Base-by-base conservation (phyloP, 2,888 invertebrate species). In the Dicycla oo region DNA sequence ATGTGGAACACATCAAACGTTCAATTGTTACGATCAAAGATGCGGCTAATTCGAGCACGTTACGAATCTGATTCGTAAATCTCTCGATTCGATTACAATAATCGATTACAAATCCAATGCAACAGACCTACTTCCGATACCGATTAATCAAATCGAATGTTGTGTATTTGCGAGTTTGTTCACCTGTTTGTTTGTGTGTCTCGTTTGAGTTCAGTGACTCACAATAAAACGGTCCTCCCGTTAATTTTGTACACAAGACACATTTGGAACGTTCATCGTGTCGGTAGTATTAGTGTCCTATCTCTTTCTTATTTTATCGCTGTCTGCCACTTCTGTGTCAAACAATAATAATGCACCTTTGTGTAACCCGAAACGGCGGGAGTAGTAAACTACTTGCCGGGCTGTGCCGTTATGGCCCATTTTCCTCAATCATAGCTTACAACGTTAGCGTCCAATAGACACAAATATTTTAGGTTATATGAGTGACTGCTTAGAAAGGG, bases 191-290 rank as follows among this genome's bases (percentile, higher is more conserved):
- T 87, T 83, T 85, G 87, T 87, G 82, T 82, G 87, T 86, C 82
- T 80, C 66, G 47, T 76, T 69, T 23, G 85, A 88, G 92, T 92
- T 93, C 93, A 90, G 84, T 87, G 91, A 91, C 90, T 87, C 75
- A 82, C 83, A 88, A 90, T 90, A 90, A 91, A 91, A 88, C 89
- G 88, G 90, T 88, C 83, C 83, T 88, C 86, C 64, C 69, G 85
- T 90, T 90, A 88, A 90, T 90, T 90, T 88, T 75, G 87, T 88
- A 66, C 75, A 73, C 82, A 38, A 86, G 88, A 89, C 87, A 86
- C 84, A 89, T 89, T 89, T 89, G 85, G 88, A 86, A 80, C 88
- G 85, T 81, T 83, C 67, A 30, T 58, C 61, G 79, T 74, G 61
- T 70, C 56, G 69, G 60, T 70, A 56, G 72, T 83, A 78, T 86